Evolutionary conservation across 1,140 invertebrate species (phyloP), one percentile per base, ranked within the genome.

Genomic region (Octopus sinensis): DNA sequence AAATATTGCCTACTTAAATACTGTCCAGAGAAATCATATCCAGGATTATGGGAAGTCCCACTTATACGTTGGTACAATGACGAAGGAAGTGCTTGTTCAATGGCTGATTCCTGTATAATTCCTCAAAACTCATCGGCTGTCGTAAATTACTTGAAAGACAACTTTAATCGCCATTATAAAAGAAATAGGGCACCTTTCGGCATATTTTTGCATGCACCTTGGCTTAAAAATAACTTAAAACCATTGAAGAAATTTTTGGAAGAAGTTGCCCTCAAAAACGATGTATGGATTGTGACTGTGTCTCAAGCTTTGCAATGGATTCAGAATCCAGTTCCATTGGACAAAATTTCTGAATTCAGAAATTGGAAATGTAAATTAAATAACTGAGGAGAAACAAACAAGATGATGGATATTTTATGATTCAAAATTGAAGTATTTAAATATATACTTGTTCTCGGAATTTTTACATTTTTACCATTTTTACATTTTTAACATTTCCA

Each of bases 191-290:
- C 97, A 5, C 97, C 97, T 0, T 91, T 98, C 10, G 96, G 96
- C 86, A 93, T 98, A 7, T 98, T 96, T 91, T 97, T 98, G 95
- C 96, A 98, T 90, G 96, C 96, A 1, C 96, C 96, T 54, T 98
- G 96, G 96, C 92, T 98, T 83, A 97, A 96, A 91, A 78, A 79
- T 89, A 97, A 97, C 86, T 96, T 85, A 12, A 78, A 85, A 83
- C 86, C 79, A 76, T 82, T 82, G 80, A 95, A 96, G 54, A 96
- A 98, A 89, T 98, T 95, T 90, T 92, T 97, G 80, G 96, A 97
- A 54, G 73, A 80, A 73, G 7, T 87, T 71, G 52, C 81, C 7
- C 51, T 81, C 17, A 83, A 80, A 56, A 78, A 84, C n/a, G 84
- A 87, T 78, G 86, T 87, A 6, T 87, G 83, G 81, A 78, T 87